Percentiles rank a stretch among this genome's conserved stretches.
These are phyloP conservation scores for Muntiacus reevesi DNA, from an alignment of 2,113 vertebrate genomes.

Conservation along the genomic window DNA sequence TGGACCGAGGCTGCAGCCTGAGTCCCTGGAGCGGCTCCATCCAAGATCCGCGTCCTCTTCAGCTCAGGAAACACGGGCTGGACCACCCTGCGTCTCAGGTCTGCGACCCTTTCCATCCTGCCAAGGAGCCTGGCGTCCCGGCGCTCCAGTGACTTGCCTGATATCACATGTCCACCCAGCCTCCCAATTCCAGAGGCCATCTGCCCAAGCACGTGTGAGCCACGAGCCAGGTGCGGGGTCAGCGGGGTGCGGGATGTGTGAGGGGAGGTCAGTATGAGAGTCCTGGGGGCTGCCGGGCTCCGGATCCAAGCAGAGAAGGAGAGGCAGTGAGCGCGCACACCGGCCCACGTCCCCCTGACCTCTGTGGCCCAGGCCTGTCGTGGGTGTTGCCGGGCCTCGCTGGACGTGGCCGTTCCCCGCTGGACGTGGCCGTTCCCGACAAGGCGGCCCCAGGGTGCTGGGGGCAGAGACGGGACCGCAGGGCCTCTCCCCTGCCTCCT, in stretches of 20 bases:
- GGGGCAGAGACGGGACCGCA: fast-evolving
- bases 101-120: fast-evolving
- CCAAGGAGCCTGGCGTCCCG: not conserved
- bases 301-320: not conserved
- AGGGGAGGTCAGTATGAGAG: fast-evolving
- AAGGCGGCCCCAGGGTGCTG: fast-evolving
- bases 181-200: not conserved
- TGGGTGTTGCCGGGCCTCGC: fast-evolving
- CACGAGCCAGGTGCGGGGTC: fast-evolving
- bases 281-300: not conserved
- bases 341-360: fast-evolving
- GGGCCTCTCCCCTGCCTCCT: not conserved
- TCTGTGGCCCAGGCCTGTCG: too few relatives aligned
- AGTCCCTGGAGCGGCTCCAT: fast-evolving
- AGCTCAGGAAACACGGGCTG: fast-evolving
- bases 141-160: not conserved
- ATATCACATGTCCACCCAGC: fast-evolving
- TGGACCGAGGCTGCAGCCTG: fast-evolving
- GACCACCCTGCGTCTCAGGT: fast-evolving
- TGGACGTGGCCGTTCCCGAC: fast-evolving
- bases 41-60: fast-evolving
- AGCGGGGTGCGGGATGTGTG: fast-evolving
- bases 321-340: fast-evolving
- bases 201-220: fast-evolving
- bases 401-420: fast-evolving